Percentiles rank a stretch among this genome's conserved stretches.
Conservation (phyloP, 2,797 vertebrate genomes). For the Alosa sapidissima region DNA sequence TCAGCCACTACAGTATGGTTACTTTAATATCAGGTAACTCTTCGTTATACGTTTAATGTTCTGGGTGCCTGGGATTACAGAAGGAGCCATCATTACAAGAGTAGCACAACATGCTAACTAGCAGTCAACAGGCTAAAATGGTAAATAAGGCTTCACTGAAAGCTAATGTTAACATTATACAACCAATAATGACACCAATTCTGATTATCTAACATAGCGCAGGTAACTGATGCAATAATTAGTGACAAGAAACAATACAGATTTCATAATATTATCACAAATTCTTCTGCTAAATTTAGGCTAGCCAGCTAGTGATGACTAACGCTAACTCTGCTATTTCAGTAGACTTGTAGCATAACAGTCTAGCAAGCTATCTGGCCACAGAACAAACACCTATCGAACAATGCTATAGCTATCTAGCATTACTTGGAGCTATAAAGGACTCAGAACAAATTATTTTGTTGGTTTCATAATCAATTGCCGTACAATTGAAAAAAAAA, state of each 20-base stretch:
- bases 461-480: slow-evolving; percentile 30
- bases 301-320: background rate
- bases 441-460: background rate
- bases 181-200: background rate
- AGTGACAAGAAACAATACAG: background rate
- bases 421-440: background rate
- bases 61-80: background rate
- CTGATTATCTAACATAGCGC: background rate
- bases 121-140: slow-evolving; percentile 11
- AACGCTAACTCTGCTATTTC: too few species aligned
- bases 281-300: too few species aligned
- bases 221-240: too few species aligned
- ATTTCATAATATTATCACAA: too few species aligned
- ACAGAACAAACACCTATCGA: background rate
- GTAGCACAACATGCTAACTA: slow-evolving; percentile 7
- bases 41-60: background rate
- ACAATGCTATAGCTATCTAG: background rate
- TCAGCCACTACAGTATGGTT: background rate
- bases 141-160: background rate
- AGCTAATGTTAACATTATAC: background rate
- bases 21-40: background rate
- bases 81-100: background rate
- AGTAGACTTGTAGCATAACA: background rate
- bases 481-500: slow-evolving; percentile 27
- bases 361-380: background rate